Conservation (phyloP, 2,888 invertebrate species). For the Limnephilus lunatus region DNA sequence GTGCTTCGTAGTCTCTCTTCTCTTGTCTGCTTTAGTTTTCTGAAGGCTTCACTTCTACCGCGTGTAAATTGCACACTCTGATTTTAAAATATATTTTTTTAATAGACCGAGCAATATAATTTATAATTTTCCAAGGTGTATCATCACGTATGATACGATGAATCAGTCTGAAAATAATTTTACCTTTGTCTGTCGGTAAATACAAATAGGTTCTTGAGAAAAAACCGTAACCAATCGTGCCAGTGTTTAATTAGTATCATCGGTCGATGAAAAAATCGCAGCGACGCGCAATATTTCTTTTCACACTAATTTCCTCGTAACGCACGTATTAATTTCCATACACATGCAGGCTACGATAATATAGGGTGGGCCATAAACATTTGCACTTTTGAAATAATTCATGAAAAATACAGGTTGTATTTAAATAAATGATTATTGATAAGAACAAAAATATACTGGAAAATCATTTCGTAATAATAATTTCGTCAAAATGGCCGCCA, state of each 20-base stretch:
- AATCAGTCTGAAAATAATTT: conserved; percentile 14
- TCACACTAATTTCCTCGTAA: conserved; percentile 43
- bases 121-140: not conserved
- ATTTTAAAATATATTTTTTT: no score
- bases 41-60: no score
- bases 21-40: no score
- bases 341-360: conserved; percentile 11
- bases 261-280: conserved; percentile 34
- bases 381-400: no score
- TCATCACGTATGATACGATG: not conserved
- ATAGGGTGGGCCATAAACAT: no score
- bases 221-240: conserved; percentile 41
- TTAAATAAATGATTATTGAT: no score
- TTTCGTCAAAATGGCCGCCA: no score
- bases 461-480: no score
- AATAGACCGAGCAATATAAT: not conserved
- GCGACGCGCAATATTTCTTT: conserved; percentile 18
- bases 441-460: no score
- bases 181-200: conserved; percentile 18
- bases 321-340: conserved; percentile 43
- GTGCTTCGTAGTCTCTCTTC: no score
- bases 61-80: no score
- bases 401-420: no score
- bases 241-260: conserved; percentile 26
- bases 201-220: conserved; percentile 23